Evolutionary conservation across 2,888 invertebrate genomes (phyloP).

Genomic region (Panopea generosa): DNA sequence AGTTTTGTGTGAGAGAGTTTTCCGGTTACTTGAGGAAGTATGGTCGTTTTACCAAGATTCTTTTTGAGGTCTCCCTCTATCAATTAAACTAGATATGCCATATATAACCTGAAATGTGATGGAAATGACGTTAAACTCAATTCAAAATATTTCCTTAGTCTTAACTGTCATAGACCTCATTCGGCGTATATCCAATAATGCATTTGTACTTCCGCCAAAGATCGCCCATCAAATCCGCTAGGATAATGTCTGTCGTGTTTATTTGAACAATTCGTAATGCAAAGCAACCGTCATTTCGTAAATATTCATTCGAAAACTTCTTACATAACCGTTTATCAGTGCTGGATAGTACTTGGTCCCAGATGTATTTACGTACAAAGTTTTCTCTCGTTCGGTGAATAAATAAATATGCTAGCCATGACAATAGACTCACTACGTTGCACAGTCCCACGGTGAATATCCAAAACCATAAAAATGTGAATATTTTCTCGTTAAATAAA

Average conservation of each 20-base stretch:
- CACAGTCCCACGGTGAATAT: conserved; percentile 53
- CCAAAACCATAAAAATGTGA: conserved; percentile 72
- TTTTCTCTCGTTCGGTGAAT: conserved; percentile 46
- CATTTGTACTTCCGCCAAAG: conserved; percentile 65
- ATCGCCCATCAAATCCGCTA: conserved; percentile 59
- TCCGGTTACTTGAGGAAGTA: too few species aligned
- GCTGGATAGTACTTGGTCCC: conserved; percentile 43
- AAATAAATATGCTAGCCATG: conserved; percentile 56
- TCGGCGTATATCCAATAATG: not conserved
- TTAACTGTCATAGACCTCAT: not conserved
- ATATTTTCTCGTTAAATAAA: conserved; percentile 71
- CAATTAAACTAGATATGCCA: too few species aligned
- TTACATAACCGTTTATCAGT: conserved; percentile 60
- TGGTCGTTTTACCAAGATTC: too few species aligned
- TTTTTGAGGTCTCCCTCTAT: too few species aligned
- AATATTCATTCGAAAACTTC: conserved; percentile 64
- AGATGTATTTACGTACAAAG: conserved; percentile 63
- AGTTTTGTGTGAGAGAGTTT: too few species aligned
- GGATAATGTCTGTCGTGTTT: conserved; percentile 65
- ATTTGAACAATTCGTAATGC: conserved; percentile 64
- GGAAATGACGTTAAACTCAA: too few species aligned
- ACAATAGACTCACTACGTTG: conserved; percentile 53
- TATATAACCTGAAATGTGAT: too few species aligned
- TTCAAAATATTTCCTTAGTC: too few species aligned
- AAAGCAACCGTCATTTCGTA: conserved; percentile 69